Conservation (phyloP, 2,888 invertebrate genomes). For the Acanthosepion pharaonis region DNA sequence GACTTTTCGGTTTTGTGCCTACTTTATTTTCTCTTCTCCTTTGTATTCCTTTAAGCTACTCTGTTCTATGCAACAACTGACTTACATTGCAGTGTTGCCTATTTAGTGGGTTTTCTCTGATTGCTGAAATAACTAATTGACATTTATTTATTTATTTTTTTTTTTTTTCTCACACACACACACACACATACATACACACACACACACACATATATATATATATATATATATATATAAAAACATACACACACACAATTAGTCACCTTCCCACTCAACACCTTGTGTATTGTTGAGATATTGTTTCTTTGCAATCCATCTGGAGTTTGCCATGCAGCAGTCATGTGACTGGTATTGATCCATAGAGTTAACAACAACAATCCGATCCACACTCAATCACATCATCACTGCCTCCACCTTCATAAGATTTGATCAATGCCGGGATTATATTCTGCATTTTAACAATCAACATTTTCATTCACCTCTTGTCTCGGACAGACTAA, state of each 20-base stretch:
- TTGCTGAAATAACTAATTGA: too few species aligned
- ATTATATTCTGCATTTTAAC: not conserved
- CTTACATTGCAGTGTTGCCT: too few species aligned
- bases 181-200: too few species aligned
- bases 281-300: not conserved
- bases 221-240: too few species aligned
- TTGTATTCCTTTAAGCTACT: too few species aligned
- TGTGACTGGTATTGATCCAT: not conserved
- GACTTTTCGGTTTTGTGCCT: too few species aligned
- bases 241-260: not conserved
- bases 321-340: not conserved
- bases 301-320: conserved; percentile 24
- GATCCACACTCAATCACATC: not conserved
- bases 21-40: too few species aligned
- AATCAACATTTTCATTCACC: not conserved
- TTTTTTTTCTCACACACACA: too few species aligned
- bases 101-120: too few species aligned
- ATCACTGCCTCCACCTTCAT: not conserved
- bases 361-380: not conserved
- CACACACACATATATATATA: too few species aligned
- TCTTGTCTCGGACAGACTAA: not conserved
- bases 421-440: not conserved
- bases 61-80: too few species aligned
- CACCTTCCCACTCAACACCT: not conserved
- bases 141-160: too few species aligned